Conservation (phyloP, 37 sponge, comb jelly and placozoan species). For the Aplysina aerophoba region DNA sequence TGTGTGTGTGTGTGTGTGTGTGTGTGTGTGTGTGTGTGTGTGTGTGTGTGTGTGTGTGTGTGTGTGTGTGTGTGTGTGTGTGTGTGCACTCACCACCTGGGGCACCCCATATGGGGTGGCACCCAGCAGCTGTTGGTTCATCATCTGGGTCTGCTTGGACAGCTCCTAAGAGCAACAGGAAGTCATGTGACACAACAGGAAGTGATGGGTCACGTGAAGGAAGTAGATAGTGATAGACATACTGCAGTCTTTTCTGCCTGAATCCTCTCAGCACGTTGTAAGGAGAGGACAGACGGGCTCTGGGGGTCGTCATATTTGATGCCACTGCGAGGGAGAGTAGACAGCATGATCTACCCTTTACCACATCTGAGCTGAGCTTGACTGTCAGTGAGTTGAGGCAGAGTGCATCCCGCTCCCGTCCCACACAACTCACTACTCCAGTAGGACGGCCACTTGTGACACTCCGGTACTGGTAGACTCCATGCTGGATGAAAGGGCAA, state of each 20-base stretch:
- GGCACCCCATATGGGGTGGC: not conserved
- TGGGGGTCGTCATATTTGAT: conserved; percentile 42
- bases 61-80: not conserved
- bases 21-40: too few species aligned
- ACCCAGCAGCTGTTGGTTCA: not conserved
- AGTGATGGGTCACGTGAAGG: too few species aligned
- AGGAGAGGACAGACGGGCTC: conserved; percentile 59
- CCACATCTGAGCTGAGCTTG: too few species aligned
- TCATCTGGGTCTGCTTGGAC: conserved; percentile 35
- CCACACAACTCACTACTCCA: too few species aligned
- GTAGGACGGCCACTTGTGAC: too few species aligned
- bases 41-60: conserved; percentile 8
- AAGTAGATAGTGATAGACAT: not conserved
- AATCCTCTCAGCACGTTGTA: conserved; percentile 66
- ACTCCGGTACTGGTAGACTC: too few species aligned
- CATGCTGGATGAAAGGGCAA: too few species aligned
- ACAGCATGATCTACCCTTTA: too few species aligned
- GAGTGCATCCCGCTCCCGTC: too few species aligned
- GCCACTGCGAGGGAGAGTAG: conserved; percentile 43
- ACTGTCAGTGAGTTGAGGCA: too few species aligned
- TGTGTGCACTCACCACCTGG: conserved; percentile 17
- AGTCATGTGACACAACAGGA: too few species aligned
- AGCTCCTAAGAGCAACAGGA: not conserved
- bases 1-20: too few species aligned
- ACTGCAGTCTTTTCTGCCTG: conserved; percentile 49